Percentiles rank a stretch among this genome's conserved stretches.
Evolutionary conservation across 2,888 invertebrate genomes (phyloP).

Genomic region (Drosophila kanekoi): DNA sequence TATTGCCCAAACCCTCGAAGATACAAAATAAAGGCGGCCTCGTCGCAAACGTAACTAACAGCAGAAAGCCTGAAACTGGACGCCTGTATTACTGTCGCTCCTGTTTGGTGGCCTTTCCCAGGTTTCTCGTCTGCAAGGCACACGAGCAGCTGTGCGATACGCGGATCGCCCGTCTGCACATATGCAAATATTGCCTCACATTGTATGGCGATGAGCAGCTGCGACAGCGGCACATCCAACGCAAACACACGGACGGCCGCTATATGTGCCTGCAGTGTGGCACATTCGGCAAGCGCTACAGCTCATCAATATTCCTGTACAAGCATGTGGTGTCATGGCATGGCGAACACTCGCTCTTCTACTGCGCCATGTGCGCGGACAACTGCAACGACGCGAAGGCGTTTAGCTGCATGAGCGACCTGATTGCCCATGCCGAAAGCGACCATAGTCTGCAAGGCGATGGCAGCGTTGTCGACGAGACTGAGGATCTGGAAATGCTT

Average conservation of each 20-base stretch:
- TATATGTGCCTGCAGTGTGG: conserved; percentile 65
- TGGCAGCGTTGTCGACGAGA: conserved; percentile 59
- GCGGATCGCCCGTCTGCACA: conserved; percentile 41
- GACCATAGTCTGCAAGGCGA: conserved; percentile 49
- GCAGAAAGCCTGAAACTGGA: not conserved
- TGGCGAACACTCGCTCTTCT: conserved; percentile 65
- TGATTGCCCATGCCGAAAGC: conserved; percentile 54
- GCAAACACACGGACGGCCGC: conserved; percentile 52
- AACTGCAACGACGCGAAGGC: conserved; percentile 56
- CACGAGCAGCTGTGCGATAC: conserved; percentile 56
- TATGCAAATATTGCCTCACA: conserved; percentile 63
- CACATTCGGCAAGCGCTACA: conserved; percentile 60
- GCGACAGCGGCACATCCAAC: conserved; percentile 49
- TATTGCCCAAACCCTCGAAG: conserved; percentile 30
- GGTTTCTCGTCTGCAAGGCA: conserved; percentile 48
- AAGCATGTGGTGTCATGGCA: conserved; percentile 68
- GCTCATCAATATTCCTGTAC: conserved; percentile 54
- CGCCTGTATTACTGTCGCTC: conserved; percentile 54
- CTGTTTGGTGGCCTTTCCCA: conserved; percentile 48
- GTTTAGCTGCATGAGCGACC: conserved; percentile 43
- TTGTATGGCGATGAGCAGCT: conserved; percentile 60
- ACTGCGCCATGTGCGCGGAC: conserved; percentile 64
- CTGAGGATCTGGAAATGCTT: conserved; percentile 66
- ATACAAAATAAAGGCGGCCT: not conserved
- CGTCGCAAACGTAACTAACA: not conserved